These are phyloP conservation scores for Anastatus disparis DNA, from an alignment of 1,140 invertebrate genomes.

Conservation along the genomic window DNA sequence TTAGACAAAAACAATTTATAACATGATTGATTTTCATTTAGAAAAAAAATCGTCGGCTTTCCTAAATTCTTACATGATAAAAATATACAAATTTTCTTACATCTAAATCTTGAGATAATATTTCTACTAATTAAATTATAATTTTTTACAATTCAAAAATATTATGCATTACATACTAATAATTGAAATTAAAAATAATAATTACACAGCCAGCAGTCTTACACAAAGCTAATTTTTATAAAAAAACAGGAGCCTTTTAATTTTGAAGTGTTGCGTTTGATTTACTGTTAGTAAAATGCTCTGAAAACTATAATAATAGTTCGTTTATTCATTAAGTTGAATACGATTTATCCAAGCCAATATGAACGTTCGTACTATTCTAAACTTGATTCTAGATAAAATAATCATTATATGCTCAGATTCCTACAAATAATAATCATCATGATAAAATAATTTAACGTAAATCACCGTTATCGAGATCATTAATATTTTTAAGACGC, in stretches of 20 bases:
- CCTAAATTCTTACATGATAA: background rate
- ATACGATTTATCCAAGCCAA: too few species aligned
- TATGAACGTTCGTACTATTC: too few species aligned
- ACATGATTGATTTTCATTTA: too few species aligned
- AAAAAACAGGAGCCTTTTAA: background rate
- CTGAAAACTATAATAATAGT: background rate
- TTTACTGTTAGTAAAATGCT: background rate
- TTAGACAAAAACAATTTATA: too few species aligned
- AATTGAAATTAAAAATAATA: constrained; percentile 12
- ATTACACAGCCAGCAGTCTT: constrained; percentile 36
- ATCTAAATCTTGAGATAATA: background rate
- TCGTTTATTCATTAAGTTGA: too few species aligned
- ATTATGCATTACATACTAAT: background rate
- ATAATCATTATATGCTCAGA: too few species aligned
- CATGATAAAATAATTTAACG: background rate
- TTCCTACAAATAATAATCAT: too few species aligned
- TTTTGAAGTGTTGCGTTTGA: background rate
- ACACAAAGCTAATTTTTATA: background rate
- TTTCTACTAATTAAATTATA: background rate
- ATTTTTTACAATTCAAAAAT: constrained; percentile 18
- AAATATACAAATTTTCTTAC: constrained; percentile 13
- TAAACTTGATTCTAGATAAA: too few species aligned
- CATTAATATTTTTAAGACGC: constrained; percentile 4
- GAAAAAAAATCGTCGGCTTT: too few species aligned
- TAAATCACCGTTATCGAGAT: constrained; percentile 6